Base-by-base conservation (phyloP, 2,113 vertebrate species). In the Nansenia antarctica region DNA sequence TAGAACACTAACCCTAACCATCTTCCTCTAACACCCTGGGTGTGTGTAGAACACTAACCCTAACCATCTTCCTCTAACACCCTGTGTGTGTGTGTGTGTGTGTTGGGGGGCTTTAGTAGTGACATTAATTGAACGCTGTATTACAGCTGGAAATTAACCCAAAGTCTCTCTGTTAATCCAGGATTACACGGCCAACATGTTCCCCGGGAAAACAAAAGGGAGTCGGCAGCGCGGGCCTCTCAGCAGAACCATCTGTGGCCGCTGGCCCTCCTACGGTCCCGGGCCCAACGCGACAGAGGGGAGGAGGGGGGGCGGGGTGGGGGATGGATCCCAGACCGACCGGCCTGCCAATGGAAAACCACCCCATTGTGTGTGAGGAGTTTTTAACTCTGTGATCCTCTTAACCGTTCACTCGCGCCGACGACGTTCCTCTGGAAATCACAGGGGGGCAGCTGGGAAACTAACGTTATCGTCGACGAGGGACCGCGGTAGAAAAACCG, bases 121-220 rank as follows among this genome's bases (percentile, higher is more conserved):
- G 69, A 59, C 86, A 45, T 74, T 91, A 92, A 94, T 83, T 91
- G 86, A 93, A 92, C 91, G 68, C 78, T 77, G 91, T 87, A 93
- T 93, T 92, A 92, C 87, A 91, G 90, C 92, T 91, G 90, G 87
- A 95, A 95, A 96, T 94, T 91, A 94, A 92, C 92, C 92, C 92
- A 91, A 92, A 94, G 84, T 94, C 93, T 89, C 86, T 86, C 92
- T 39, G 76, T 83, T 96, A 95, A 97, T 95, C 95, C 92, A 87
- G 90, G 94, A 96, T 96, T 97, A 98, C 92, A 95, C 90, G 81
- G 85, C 86, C 90, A 89, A 91, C 89, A 86, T 90, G 90, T 90
- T 90, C 90, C n/a, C 91, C 91, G 92, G 92, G 92, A 92, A 93
- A 93, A 94, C 90, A 90, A 88, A 91, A n/a, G n/a, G n/a, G 87